Percentiles rank a stretch among this genome's conserved stretches.
These are phyloP conservation scores for Psittacula cyanocephala DNA, from an alignment of 2,113 vertebrate genomes.

Conservation along the genomic window DNA sequence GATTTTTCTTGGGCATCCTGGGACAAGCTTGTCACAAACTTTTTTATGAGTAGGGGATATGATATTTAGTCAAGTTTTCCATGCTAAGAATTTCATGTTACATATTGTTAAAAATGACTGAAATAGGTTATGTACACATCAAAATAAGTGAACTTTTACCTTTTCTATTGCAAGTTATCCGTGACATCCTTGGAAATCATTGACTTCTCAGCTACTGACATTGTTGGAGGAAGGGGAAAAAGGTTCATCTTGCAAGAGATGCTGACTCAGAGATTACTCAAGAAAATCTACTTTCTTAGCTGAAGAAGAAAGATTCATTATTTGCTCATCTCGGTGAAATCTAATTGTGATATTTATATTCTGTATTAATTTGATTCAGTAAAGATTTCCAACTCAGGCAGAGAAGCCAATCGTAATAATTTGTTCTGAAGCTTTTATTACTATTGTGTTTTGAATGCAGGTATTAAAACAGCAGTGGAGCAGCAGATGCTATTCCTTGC, in stretches of 20 bases:
- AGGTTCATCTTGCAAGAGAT: constrained; percentile 55
- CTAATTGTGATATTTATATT: constrained; percentile 66
- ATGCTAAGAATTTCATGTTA: constrained; percentile 60
- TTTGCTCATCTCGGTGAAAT: constrained; percentile 47
- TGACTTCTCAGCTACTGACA: constrained; percentile 71
- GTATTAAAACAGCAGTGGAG: constrained; percentile 53
- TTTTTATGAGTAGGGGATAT: not conserved
- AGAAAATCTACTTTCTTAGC: constrained; percentile 53
- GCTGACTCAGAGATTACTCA: constrained; percentile 54
- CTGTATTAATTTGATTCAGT: constrained; percentile 63
- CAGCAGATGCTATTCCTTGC: constrained; percentile 41
- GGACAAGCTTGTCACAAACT: constrained; percentile 1
- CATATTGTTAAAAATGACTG: constrained; percentile 71
- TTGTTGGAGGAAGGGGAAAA: constrained; percentile 41
- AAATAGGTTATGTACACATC: constrained; percentile 65
- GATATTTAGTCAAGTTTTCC: constrained; percentile 37
- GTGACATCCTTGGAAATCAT: constrained; percentile 75
- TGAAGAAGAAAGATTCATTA: constrained; percentile 21
- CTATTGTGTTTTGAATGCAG: constrained; percentile 54
- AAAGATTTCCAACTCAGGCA: constrained; percentile 51
- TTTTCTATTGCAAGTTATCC: constrained; percentile 67
- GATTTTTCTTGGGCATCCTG: not conserved
- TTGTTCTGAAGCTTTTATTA: constrained; percentile 70
- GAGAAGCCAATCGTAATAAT: constrained; percentile 65
- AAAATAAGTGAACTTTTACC: constrained; percentile 73